Conservation (phyloP, 2,888 invertebrate species). For the Noctua comes region DNA sequence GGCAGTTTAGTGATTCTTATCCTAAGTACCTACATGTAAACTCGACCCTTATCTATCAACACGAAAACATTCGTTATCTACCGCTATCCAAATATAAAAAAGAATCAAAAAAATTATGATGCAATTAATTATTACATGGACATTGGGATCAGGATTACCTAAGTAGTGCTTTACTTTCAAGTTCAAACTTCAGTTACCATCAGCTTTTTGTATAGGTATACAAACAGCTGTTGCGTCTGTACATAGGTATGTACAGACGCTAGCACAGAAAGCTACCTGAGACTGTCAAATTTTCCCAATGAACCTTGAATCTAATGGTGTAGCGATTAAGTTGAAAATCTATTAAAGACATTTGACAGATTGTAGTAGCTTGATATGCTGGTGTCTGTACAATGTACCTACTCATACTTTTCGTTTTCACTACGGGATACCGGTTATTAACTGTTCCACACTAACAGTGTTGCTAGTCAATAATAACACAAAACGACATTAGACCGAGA, state of each 20-base stretch:
- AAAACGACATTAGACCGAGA: not conserved
- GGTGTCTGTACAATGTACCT: not conserved
- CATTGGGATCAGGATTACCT: not conserved
- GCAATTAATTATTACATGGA: not conserved
- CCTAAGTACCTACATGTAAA: constrained; percentile 13
- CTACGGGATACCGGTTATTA: not conserved
- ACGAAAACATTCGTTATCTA: not conserved
- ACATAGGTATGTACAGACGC: not conserved
- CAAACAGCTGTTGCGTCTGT: too few species aligned
- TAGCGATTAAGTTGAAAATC: too few species aligned
- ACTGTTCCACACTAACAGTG: constrained; percentile 3
- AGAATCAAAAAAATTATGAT: not conserved
- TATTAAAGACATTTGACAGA: too few species aligned
- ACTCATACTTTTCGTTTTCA: not conserved
- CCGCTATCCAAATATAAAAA: not conserved
- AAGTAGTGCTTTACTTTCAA: not conserved
- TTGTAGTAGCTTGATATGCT: too few species aligned
- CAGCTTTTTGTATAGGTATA: not conserved
- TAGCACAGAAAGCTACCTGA: too few species aligned
- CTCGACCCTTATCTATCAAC: constrained; percentile 16
- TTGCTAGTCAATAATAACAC: constrained; percentile 12
- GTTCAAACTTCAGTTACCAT: constrained; percentile 3
- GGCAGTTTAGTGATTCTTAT: constrained; percentile 26
- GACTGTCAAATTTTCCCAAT: too few species aligned
- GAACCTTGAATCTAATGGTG: too few species aligned